These are phyloP conservation scores for Hapalemur alaotrensis DNA, from an alignment of 2,797 vertebrate species.

Conservation along the genomic window DNA sequence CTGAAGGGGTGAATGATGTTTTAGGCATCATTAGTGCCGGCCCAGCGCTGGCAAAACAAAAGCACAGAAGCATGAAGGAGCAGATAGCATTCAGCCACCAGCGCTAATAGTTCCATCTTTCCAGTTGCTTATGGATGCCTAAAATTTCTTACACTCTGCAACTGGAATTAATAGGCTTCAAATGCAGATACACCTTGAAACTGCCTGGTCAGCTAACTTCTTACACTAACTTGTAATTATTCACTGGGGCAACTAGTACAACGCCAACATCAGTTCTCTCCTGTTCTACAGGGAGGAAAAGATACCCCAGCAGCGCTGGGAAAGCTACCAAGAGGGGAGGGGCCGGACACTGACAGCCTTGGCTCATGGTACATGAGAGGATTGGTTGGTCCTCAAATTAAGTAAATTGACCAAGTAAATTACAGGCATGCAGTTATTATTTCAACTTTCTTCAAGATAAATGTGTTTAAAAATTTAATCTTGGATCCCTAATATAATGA, in stretches of 20 bases:
- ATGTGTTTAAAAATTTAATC: not conserved
- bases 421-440: not conserved
- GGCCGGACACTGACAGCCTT: not conserved
- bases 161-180: not conserved
- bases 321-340: not conserved
- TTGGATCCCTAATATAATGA: not conserved
- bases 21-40: not conserved
- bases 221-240: not conserved
- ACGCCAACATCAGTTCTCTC: not conserved
- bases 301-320: not conserved
- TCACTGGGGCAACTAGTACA: not conserved
- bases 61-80: not conserved
- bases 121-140: not conserved
- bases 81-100: not conserved
- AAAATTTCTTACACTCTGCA: not conserved
- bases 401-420: not conserved
- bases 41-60: not conserved
- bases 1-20: not conserved
- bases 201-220: not conserved
- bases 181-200: not conserved
- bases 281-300: not conserved
- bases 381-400: not conserved
- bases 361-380: not conserved
- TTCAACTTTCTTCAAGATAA: slow-evolving; percentile 7
- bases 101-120: not conserved